Percentiles rank a stretch among this genome's conserved stretches.
Evolutionary conservation across 2,113 vertebrate species (phyloP).

Genomic region (Cavia aperea): DNA sequence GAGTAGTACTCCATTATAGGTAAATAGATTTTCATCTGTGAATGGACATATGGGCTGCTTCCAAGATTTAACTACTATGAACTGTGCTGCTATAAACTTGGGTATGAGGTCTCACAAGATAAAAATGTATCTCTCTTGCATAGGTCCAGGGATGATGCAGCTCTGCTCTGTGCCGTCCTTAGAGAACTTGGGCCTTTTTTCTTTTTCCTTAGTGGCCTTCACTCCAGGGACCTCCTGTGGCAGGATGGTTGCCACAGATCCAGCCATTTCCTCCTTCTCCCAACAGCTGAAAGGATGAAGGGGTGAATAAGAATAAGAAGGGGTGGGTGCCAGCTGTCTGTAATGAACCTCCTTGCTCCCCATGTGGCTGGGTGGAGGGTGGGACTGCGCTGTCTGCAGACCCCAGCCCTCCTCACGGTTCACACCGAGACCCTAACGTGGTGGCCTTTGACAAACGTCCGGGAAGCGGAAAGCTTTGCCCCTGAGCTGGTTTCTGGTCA

Average conservation of each 20-base stretch:
- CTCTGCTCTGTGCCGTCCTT: neutral
- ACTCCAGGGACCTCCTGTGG: neutral
- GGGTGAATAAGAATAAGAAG: neutral
- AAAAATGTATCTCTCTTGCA: neutral
- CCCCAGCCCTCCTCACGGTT: neutral
- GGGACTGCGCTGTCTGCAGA: neutral
- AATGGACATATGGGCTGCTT: neutral
- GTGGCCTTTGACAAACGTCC: neutral
- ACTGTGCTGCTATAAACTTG: neutral
- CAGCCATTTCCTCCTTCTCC: neutral
- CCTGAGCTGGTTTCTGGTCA: neutral
- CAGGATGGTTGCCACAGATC: neutral
- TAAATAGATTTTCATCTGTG: neutral
- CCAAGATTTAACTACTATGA: neutral
- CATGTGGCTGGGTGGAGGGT: rapidly evolving
- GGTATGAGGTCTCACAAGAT: neutral
- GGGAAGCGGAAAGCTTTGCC: neutral
- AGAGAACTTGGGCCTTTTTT: neutral
- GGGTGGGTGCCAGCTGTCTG: neutral
- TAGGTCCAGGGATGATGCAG: neutral
- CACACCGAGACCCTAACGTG: neutral
- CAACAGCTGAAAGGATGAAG: neutral
- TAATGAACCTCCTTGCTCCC: neutral
- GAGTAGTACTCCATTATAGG: neutral
- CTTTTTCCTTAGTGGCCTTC: neutral